A percentile compares a stretch with the other conserved stretches of the same genome.
Evolutionary conservation across 1,140 invertebrate genomes (phyloP).

Genomic region (Manduca sexta): DNA sequence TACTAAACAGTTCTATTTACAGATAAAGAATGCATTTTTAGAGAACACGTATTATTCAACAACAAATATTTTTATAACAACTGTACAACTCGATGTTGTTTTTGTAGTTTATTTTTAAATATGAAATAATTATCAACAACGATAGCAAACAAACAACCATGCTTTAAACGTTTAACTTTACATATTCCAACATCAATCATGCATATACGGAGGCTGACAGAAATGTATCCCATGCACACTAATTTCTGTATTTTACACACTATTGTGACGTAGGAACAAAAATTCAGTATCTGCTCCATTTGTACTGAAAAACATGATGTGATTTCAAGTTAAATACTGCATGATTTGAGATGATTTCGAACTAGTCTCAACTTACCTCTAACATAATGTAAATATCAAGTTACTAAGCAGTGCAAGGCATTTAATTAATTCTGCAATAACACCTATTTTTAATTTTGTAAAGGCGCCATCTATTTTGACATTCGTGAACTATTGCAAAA

Average conservation of each 20-base stretch:
- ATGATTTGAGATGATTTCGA: not conserved
- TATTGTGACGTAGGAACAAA: too few relatives aligned
- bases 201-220: not conserved
- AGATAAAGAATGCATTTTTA: too few relatives aligned
- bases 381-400: not conserved
- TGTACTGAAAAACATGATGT: too few relatives aligned
- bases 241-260: too few relatives aligned
- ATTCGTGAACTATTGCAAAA: conserved; percentile 38
- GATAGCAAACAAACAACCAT: not conserved
- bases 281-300: too few relatives aligned
- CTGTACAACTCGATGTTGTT: too few relatives aligned
- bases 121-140: not conserved
- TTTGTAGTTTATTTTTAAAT: too few relatives aligned
- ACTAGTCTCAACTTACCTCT: not conserved
- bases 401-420: conserved; percentile 27
- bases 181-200: not conserved
- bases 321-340: not conserved
- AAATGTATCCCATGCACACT: not conserved
- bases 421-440: not conserved
- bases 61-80: too few relatives aligned
- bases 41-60: too few relatives aligned
- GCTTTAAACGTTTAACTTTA: not conserved
- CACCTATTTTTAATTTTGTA: not conserved
- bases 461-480: conserved; percentile 43
- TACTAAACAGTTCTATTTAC: too few relatives aligned